These are phyloP conservation scores for Tenebrio molitor DNA, from an alignment of 1,140 invertebrate genomes.

Conservation along the genomic window DNA sequence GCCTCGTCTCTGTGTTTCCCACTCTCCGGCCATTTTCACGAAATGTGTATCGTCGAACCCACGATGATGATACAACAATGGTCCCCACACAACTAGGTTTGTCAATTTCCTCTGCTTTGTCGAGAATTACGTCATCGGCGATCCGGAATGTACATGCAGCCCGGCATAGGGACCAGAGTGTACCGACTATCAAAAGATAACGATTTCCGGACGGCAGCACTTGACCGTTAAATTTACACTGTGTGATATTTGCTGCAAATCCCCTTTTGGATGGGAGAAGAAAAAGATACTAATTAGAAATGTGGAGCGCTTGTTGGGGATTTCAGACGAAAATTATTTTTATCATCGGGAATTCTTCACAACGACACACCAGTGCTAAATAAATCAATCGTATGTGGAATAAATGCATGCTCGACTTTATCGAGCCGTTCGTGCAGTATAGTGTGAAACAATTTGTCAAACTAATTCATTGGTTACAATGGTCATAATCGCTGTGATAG, in stretches of 20 bases:
- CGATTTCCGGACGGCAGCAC: slow-evolving; percentile 13
- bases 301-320: not conserved
- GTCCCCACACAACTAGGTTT: slow-evolving; percentile 20
- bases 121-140: slow-evolving; percentile 11
- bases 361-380: no score
- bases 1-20: not conserved
- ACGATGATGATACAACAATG: slow-evolving; percentile 27
- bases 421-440: no score
- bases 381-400: no score
- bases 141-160: not conserved
- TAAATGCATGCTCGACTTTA: not conserved
- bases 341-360: no score
- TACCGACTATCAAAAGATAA: slow-evolving; percentile 22
- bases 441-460: no score
- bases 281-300: slow-evolving; percentile 7
- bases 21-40: not conserved
- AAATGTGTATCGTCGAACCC: not conserved
- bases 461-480: no score
- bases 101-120: slow-evolving; percentile 41
- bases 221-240: slow-evolving; percentile 22
- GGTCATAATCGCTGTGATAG: no score
- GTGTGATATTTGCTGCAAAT: slow-evolving; percentile 13
- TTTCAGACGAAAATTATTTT: no score
- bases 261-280: not conserved
- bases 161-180: not conserved